Evolutionary conservation across 2,888 invertebrate genomes (phyloP).

Genomic region (Pelosia muscerda): DNA sequence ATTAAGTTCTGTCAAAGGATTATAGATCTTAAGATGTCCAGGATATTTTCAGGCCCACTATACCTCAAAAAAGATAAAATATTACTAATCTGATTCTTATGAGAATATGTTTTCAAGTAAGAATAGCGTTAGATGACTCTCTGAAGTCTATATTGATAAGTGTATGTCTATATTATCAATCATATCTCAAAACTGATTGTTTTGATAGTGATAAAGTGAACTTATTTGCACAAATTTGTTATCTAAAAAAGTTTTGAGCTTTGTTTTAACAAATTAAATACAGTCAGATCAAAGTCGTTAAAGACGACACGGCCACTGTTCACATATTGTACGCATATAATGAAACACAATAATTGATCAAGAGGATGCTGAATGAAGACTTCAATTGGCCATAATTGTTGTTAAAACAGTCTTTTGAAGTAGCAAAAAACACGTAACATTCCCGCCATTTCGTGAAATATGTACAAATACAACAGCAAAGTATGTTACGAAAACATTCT

Average conservation of each 20-base stretch:
- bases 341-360: slow-evolving; percentile 61
- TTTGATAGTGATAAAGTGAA: slow-evolving; percentile 33
- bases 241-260: slow-evolving; percentile 15
- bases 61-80: too few relatives aligned
- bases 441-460: slow-evolving; percentile 45
- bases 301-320: slow-evolving; percentile 14
- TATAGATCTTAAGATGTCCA: too few relatives aligned
- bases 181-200: slow-evolving; percentile 30
- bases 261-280: slow-evolving; percentile 27
- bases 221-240: slow-evolving; percentile 19
- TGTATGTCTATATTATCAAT: slow-evolving; percentile 6
- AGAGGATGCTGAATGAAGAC: slow-evolving; percentile 64
- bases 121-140: not conserved
- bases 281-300: slow-evolving; percentile 17
- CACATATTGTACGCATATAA: slow-evolving; percentile 39
- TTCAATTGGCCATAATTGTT: slow-evolving; percentile 75
- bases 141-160: not conserved
- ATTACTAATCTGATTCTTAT: slow-evolving; percentile 11
- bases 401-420: slow-evolving; percentile 65
- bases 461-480: slow-evolving; percentile 45
- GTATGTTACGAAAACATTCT: slow-evolving; percentile 25
- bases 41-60: too few relatives aligned
- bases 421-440: slow-evolving; percentile 49
- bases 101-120: not conserved
- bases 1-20: too few relatives aligned